These are phyloP conservation scores for Hemithea aestivaria DNA, from an alignment of 2,888 invertebrate species.

Conservation along the genomic window DNA sequence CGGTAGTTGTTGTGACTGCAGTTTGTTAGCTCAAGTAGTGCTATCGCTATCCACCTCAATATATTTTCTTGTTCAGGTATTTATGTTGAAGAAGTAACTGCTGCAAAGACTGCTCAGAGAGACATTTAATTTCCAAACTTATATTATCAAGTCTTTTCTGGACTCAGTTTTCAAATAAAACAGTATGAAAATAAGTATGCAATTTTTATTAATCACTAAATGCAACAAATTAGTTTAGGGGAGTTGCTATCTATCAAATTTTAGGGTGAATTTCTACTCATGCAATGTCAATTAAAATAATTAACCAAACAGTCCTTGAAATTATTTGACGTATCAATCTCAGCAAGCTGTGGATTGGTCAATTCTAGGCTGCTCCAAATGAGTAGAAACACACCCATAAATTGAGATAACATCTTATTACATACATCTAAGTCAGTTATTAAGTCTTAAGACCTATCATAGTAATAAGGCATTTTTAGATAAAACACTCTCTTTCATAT, in stretches of 20 bases:
- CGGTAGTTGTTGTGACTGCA: too few relatives aligned
- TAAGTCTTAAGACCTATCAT: conserved; percentile 74
- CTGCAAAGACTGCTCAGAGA: conserved; percentile 26
- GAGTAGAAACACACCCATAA: too few relatives aligned
- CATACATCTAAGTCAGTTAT: conserved; percentile 74
- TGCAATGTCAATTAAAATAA: too few relatives aligned
- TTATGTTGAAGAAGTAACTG: conserved; percentile 29
- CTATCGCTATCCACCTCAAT: too few relatives aligned
- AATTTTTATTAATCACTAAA: conserved; percentile 77
- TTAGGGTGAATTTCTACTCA: conserved; percentile 52
- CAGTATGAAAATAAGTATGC: conserved; percentile 70
- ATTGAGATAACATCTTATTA: conserved; percentile 39
- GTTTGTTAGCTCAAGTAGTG: too few relatives aligned
- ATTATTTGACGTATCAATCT: conserved; percentile 64
- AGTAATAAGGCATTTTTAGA: conserved; percentile 78
- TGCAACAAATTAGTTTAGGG: conserved; percentile 75
- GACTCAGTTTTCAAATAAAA: too few relatives aligned
- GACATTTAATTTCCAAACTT: neutral
- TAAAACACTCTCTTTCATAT: conserved; percentile 74
- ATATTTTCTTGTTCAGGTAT: conserved; percentile 37
- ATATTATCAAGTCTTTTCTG: conserved; percentile 6
- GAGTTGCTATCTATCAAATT: conserved; percentile 63
- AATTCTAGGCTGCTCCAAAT: too few relatives aligned
- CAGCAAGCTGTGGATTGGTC: too few relatives aligned
- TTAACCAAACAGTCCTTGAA: too few relatives aligned